Evolutionary conservation across 2,113 vertebrate genomes (phyloP), one percentile per base, ranked within the genome.

Genomic region (Campylomormyrus numenius): DNA sequence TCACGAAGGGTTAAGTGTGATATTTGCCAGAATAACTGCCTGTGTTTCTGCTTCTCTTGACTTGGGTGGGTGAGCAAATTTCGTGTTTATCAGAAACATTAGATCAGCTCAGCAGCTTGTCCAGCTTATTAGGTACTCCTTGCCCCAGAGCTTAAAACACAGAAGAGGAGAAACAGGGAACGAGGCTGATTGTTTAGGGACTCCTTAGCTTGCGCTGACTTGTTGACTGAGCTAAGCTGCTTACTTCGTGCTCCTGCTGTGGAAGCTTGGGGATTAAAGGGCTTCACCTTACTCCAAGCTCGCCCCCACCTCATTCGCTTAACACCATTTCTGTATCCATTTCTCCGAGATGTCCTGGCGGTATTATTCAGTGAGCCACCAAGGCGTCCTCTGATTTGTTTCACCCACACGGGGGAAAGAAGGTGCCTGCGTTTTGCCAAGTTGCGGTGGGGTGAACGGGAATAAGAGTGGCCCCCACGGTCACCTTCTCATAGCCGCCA

Each of bases 171-270:
- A 13, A 87, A 8, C 49, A 6, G 24, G n/a, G 27, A 10, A 19
- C 15, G 2, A 5, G 48, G 27, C n/a, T 87, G 85, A 56, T 35
- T 56, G 85, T 53, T 39, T 31, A 53, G 50, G 48, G 85, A 56
- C 85, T 39, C 50, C 85, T 85, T n/a, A 48, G 49, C 85, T 87
- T 87, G 27, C 50, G 19, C 5, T 53, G 85, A 87, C 85, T 87
- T 87, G 85, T 87, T 87, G 85, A 87, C 85, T 87, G 85, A 56
- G 49, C 49, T 56, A 87, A 87, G 85, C 50, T 53, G 13, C 85
- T 87, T 87, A 87, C 27, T 13, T 48, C n/a, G 2, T 19, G 31
- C 50, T 56, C 27, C 48, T 56, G 50, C 31, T 39, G 85, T 9
- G 85, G 31, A 53, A 31, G 17, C 48, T 53, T 52, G 85, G 50